A percentile compares a stretch with the other conserved stretches of the same genome.
Evolutionary conservation across 2,113 vertebrate genomes (phyloP).

Genomic region (Xiphophorus couchianus): DNA sequence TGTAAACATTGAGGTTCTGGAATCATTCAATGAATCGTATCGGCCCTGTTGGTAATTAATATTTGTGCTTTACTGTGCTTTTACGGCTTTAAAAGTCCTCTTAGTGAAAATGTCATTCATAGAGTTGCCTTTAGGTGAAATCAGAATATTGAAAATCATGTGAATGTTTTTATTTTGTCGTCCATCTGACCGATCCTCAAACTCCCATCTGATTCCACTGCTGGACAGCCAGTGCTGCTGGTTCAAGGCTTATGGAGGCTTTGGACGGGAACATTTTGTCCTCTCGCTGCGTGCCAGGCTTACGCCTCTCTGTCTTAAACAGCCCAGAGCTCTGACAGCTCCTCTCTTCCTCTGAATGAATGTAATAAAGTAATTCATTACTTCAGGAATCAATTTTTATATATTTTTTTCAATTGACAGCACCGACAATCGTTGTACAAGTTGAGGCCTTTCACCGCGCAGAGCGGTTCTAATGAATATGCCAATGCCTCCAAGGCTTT

Average conservation of each 20-base stretch:
- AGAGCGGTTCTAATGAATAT: background rate
- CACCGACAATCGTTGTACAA: conserved; percentile 7
- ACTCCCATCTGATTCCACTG: background rate
- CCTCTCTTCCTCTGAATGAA: background rate
- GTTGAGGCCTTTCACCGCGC: conserved; percentile 22
- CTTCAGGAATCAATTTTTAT: conserved; percentile 18
- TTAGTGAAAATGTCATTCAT: too few species aligned
- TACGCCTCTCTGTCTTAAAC: conserved; percentile 40
- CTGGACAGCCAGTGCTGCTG: conserved; percentile 47
- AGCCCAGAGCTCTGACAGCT: conserved; percentile 39
- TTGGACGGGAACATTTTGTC: conserved; percentile 72
- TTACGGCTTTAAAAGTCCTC: too few species aligned
- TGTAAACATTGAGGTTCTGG: too few species aligned
- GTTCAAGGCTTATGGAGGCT: conserved; percentile 45
- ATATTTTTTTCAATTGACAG: conserved; percentile 3
- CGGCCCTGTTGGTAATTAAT: too few species aligned
- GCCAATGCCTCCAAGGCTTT: background rate
- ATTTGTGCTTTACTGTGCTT: too few species aligned
- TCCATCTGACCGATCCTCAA: background rate
- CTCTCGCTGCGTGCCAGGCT: conserved; percentile 47
- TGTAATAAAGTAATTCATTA: background rate
- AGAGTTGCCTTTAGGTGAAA: background rate
- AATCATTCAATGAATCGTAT: too few species aligned
- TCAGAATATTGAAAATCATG: background rate
- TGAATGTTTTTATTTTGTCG: too few species aligned